Percentiles rank a stretch among this genome's conserved stretches.
Conservation (phyloP, 2,888 invertebrate genomes). For the Xanthia icteritia region DNA sequence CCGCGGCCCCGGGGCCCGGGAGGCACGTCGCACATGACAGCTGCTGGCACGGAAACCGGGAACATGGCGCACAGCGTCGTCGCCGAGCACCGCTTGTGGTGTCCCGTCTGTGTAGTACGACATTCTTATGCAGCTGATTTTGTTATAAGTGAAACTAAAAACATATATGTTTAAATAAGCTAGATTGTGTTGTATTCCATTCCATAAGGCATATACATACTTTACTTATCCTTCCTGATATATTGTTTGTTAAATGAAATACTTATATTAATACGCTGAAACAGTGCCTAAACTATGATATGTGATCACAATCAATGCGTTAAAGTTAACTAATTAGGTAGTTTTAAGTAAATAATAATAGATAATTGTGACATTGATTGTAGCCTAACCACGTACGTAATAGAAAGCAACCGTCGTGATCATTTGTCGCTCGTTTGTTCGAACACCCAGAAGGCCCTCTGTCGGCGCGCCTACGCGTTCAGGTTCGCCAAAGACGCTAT, state of each 20-base stretch:
- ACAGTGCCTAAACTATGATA: slow-evolving; percentile 62
- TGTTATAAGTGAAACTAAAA: background rate
- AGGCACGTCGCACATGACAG: no score
- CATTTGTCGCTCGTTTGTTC: background rate
- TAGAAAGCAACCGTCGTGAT: background rate
- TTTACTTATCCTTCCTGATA: slow-evolving; percentile 19
- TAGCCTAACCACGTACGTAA: background rate
- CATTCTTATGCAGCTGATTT: background rate
- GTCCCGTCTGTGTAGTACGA: background rate
- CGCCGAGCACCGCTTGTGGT: background rate
- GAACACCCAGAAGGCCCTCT: background rate
- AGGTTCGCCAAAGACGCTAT: no score
- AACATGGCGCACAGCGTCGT: background rate
- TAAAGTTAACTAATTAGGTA: slow-evolving; percentile 51
- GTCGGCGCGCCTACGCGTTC: background rate
- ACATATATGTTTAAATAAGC: slow-evolving; percentile 7
- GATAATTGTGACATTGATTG: slow-evolving; percentile 27
- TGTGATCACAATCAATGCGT: slow-evolving; percentile 57
- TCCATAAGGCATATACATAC: slow-evolving; percentile 45
- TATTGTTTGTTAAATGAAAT: slow-evolving; percentile 31
- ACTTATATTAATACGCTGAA: slow-evolving; percentile 35
- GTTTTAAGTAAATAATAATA: slow-evolving; percentile 26
- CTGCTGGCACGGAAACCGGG: no score
- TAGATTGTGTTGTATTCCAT: slow-evolving; percentile 60
- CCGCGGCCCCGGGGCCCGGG: no score